phyloP scores from a whole-genome alignment of 2,797 vertebrate genomes.

The Gephyroberyx darwinii region DNA sequence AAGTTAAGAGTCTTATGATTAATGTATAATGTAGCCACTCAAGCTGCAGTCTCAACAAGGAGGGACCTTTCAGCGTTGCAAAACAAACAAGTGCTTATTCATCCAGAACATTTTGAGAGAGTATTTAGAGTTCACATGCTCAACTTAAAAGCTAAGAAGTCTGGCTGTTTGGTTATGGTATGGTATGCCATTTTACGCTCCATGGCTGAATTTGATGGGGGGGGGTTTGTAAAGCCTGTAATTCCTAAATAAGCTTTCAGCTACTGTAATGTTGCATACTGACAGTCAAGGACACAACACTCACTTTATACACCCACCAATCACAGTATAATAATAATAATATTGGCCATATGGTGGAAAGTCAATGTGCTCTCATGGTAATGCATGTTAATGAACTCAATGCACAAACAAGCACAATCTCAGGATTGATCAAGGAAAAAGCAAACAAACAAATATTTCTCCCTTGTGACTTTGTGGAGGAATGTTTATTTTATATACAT shows the following conservation, averaged over 20 bases:
- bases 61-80: too few species aligned
- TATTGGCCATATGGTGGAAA: constrained; percentile 60
- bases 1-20: too few species aligned
- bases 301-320: constrained; percentile 47
- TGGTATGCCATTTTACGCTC: too few species aligned
- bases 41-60: too few species aligned
- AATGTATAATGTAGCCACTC: too few species aligned
- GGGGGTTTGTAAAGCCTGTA: constrained; percentile 10
- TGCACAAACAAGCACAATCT: background rate
- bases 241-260: constrained; percentile 36
- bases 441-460: constrained; percentile 13
- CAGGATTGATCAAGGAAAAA: constrained; percentile 27
- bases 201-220: too few species aligned
- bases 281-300: constrained; percentile 50
- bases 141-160: too few species aligned
- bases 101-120: too few species aligned
- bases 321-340: constrained; percentile 49
- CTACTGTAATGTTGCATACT: constrained; percentile 10
- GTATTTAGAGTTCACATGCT: too few species aligned
- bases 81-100: too few species aligned
- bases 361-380: constrained; percentile 47
- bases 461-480: constrained; percentile 12
- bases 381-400: constrained; percentile 53
- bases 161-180: too few species aligned
- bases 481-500: constrained; percentile 28